Base-by-base conservation (phyloP, 2,113 vertebrate genomes). In the Oreochromis niloticus region DNA sequence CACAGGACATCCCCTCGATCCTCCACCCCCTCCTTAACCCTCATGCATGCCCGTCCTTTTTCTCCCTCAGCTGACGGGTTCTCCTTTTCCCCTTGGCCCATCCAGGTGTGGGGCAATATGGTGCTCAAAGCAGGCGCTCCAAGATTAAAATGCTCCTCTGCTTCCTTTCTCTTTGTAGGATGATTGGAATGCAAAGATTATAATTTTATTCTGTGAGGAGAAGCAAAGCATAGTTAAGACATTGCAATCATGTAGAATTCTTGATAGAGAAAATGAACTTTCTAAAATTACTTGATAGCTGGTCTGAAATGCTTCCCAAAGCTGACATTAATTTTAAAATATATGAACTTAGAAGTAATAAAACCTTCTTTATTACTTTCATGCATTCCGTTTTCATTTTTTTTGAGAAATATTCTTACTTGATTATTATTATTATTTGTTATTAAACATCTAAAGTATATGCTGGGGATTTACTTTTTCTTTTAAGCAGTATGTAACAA, bases 71-170 rank as follows among this genome's bases (percentile, higher is more conserved):
- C 34, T 11, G 52, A 89, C 13, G 34, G 86, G 85, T 85, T 46
- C 79, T 85, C 80, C 81, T 5, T 9, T 55, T 48, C 32, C 80
- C 84, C 43, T 46, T 1, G 41, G 93, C 89, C 83, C 41, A 84
- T 88, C 92, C 91, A 93, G 92, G 94, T 94, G 90, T 85, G 87
- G 87, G 19, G 48, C 93, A 93, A 95, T 94, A 93, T 96, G 93
- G 87, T 82, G 63, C 73, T 87, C 22, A 10, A 63, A 75, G 61
- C 75, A 17, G 6, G 16, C 8, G 6, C 66, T 85, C 56, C 82
- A 82, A 93, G 91, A 88, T 92, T 63, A n/a, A 50, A 52, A 22
- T 4, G 24, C 80, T 75, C 79, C 57, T 82, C 6, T 83, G 17
- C 43, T 32, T 55, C 6, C 5, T 22, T 8, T 36, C 9, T 52